These are phyloP conservation scores for Drosophila micromelanica DNA, from an alignment of 1,140 invertebrate species.

Conservation along the genomic window DNA sequence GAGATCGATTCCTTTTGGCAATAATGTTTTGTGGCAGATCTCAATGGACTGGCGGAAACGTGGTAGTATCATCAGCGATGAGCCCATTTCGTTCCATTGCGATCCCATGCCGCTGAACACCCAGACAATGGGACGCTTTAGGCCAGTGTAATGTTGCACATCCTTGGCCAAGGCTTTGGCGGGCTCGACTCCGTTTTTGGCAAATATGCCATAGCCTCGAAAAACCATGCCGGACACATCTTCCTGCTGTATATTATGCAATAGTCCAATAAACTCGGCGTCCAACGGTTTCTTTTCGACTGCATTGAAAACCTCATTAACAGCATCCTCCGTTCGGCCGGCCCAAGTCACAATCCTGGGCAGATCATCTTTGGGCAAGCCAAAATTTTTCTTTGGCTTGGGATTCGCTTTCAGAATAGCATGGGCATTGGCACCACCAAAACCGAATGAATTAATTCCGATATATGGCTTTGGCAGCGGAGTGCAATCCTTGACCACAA, in stretches of 20 bases:
- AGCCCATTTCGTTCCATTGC: conserved; percentile 94
- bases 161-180: conserved; percentile 84
- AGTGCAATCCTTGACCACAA: conserved; percentile 89
- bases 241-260: conserved; percentile 86
- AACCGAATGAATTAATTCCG: conserved; percentile 94
- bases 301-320: conserved; percentile 88
- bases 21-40: conserved; percentile 89
- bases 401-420: conserved; percentile 87
- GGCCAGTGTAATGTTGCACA: conserved; percentile 87
- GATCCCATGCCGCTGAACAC: conserved; percentile 96
- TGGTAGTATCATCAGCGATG: conserved; percentile 87
- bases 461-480: conserved; percentile 87
- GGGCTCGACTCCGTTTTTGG: conserved; percentile 85
- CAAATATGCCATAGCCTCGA: conserved; percentile 86
- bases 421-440: conserved; percentile 92
- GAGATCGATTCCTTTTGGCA: conserved; percentile 91
- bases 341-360: conserved; percentile 86
- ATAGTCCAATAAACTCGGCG: conserved; percentile 86
- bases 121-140: conserved; percentile 90
- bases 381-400: conserved; percentile 85
- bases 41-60: conserved; percentile 90
- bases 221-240: conserved; percentile 86
- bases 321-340: conserved; percentile 87
- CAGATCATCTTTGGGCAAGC: conserved; percentile 85
- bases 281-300: conserved; percentile 87